A percentile compares a stretch with the other conserved stretches of the same genome.
Conservation (phyloP, 2,797 vertebrate genomes). For the Apogon talboti region DNA sequence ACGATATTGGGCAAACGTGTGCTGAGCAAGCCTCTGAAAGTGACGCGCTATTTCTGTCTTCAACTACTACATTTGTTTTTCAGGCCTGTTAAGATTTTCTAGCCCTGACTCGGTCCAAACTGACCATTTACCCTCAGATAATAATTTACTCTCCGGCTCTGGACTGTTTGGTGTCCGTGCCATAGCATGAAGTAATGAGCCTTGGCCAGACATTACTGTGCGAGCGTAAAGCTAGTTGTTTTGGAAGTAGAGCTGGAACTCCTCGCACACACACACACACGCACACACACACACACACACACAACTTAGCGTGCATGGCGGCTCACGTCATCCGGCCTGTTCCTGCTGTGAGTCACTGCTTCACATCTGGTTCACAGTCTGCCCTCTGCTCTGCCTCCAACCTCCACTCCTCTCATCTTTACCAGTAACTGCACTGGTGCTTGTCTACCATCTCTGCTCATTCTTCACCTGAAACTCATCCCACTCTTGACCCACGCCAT, state of each 20-base stretch:
- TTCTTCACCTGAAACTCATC: constrained; percentile 9
- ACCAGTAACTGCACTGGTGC: constrained; percentile 4
- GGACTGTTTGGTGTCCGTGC: constrained; percentile 35
- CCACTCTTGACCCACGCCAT: not conserved
- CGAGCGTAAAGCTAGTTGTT: constrained; percentile 73
- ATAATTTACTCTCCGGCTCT: constrained; percentile 36
- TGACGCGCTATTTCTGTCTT: constrained; percentile 22
- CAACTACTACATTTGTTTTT: constrained; percentile 17
- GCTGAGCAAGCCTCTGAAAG: constrained; percentile 47
- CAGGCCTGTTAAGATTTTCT: constrained; percentile 23
- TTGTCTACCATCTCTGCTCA: constrained; percentile 14
- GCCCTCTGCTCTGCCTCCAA: constrained; percentile 50
- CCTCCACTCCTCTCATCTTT: constrained; percentile 45
- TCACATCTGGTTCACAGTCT: constrained; percentile 79
- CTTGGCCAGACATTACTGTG: constrained; percentile 65
- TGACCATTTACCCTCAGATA: constrained; percentile 39
- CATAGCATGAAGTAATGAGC: constrained; percentile 66
- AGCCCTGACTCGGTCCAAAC: constrained; percentile 24
- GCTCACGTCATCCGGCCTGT: constrained; percentile 70
- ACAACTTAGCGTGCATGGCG: constrained; percentile 65
- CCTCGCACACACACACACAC: constrained; percentile 42
- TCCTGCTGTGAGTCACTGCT: constrained; percentile 75
- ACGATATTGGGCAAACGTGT: constrained; percentile 66
- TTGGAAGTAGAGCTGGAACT: constrained; percentile 72
- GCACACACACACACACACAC: constrained; percentile 24